Conservation (phyloP, 2,113 vertebrate species). For the Pomatorhinus ruficollis region DNA sequence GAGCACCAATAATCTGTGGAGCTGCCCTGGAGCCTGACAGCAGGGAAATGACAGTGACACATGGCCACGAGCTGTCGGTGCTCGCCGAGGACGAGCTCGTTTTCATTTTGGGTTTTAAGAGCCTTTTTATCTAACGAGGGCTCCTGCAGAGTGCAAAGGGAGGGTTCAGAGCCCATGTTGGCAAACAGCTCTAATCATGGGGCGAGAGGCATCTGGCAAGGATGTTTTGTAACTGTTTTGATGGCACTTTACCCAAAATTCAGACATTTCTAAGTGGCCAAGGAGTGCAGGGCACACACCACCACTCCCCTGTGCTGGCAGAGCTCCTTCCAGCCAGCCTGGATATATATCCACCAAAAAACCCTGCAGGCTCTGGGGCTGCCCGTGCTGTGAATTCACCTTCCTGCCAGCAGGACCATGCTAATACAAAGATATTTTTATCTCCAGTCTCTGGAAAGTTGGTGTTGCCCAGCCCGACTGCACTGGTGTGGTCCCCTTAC, state of each 20-base stretch:
- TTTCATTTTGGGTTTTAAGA: not conserved
- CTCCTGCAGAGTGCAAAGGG: not conserved
- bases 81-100: not conserved
- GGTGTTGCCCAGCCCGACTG: rapidly evolving
- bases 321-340: not conserved
- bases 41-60: not conserved
- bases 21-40: not conserved
- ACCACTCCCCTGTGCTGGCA: not conserved
- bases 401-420: rapidly evolving
- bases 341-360: not conserved
- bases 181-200: not conserved
- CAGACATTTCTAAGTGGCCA: not conserved
- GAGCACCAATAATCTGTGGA: not conserved
- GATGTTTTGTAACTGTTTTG: not conserved
- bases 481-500: not conserved
- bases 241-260: not conserved
- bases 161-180: not conserved
- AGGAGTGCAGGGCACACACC: not conserved
- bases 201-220: not conserved
- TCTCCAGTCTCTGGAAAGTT: not conserved
- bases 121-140: not conserved
- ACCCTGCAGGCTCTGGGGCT: not conserved
- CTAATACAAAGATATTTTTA: not conserved
- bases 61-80: rapidly evolving
- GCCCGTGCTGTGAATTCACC: not conserved